Conservation (phyloP, 1,140 invertebrate genomes). For the Zaprionus kolodkinae region DNA sequence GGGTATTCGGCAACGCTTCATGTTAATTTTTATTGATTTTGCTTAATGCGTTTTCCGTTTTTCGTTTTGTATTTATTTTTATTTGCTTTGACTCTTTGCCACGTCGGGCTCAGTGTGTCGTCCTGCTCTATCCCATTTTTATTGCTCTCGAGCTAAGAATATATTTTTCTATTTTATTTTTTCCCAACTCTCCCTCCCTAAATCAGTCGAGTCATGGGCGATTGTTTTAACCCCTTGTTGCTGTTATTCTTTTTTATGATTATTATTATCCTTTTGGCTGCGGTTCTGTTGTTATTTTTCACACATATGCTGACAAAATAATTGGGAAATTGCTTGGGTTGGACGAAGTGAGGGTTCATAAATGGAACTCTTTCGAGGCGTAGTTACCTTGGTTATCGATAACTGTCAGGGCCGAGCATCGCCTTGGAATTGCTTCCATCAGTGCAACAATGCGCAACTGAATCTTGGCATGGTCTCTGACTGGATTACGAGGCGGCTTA, state of each 20-base stretch:
- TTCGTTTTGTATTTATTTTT: constrained; percentile 72
- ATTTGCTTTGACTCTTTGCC: constrained; percentile 63
- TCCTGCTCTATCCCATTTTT: constrained; percentile 33
- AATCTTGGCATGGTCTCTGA: constrained; percentile 11
- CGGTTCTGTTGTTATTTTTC: constrained; percentile 67
- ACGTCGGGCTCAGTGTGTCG: constrained; percentile 4
- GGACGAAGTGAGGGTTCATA: too few species aligned
- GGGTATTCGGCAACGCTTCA: constrained; percentile 18
- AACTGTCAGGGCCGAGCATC: constrained; percentile 19
- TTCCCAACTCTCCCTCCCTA: constrained; percentile 41
- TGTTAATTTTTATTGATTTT: constrained; percentile 83
- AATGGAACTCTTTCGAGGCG: too few species aligned
- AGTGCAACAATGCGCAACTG: constrained; percentile 34
- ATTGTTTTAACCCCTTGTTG: constrained; percentile 65
- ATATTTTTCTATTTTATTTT: constrained; percentile 38
- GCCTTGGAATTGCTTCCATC: constrained; percentile 36
- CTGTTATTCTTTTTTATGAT: constrained; percentile 57
- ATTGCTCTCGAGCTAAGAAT: constrained; percentile 28
- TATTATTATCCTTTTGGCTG: constrained; percentile 73
- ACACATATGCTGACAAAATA: constrained; percentile 81
- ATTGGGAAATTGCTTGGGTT: constrained; percentile 56
- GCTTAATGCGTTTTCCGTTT: constrained; percentile 70
- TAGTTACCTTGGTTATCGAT: constrained; percentile 12
- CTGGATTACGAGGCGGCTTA: constrained; percentile 49
- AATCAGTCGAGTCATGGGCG: constrained; percentile 71